Evolutionary conservation across 53 echinoderm and acorn worm species (phyloP).

Genomic region (Patiria pectinifera): DNA sequence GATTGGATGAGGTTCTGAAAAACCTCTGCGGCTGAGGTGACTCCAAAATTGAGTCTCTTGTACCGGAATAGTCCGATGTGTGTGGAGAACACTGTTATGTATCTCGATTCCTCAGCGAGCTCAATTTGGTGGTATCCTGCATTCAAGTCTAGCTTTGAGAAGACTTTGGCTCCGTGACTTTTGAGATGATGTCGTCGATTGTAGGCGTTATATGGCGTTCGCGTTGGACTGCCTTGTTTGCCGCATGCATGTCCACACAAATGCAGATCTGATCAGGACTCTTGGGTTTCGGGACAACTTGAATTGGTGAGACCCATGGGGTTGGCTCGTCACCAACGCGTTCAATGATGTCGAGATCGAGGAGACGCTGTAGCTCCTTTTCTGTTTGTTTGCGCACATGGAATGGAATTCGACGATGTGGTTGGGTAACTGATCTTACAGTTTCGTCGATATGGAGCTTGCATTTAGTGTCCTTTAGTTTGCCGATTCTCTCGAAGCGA

Average conservation of each 20-base stretch:
- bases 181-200: slow-evolving; percentile 67
- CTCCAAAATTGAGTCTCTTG: slow-evolving; percentile 74
- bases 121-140: slow-evolving; percentile 80
- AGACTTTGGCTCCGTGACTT: slow-evolving; percentile 60
- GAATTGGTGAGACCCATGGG: slow-evolving; percentile 64
- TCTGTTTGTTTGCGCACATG: slow-evolving; percentile 61
- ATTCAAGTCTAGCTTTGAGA: slow-evolving; percentile 76
- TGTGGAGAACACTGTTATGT: slow-evolving; percentile 48
- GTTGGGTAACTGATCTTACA: slow-evolving; percentile 56
- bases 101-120: slow-evolving; percentile 26
- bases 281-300: slow-evolving; percentile 58
- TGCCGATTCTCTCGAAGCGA: slow-evolving; percentile 58
- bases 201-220: slow-evolving; percentile 70
- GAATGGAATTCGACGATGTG: slow-evolving; percentile 53
- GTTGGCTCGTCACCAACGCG: slow-evolving; percentile 51
- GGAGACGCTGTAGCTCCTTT: slow-evolving; percentile 48
- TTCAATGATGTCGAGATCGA: slow-evolving; percentile 61
- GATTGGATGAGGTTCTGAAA: slow-evolving; percentile 74
- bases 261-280: slow-evolving; percentile 33
- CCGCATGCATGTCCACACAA: slow-evolving; percentile 46
- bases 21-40: slow-evolving; percentile 67
- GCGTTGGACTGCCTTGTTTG: slow-evolving; percentile 49
- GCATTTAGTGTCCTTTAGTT: slow-evolving; percentile 56
- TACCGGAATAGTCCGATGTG: slow-evolving; percentile 70
- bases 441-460: slow-evolving; percentile 59